phyloP scores from a whole-genome alignment of 2,888 invertebrate genomes.

The Archips crataeganus region DNA sequence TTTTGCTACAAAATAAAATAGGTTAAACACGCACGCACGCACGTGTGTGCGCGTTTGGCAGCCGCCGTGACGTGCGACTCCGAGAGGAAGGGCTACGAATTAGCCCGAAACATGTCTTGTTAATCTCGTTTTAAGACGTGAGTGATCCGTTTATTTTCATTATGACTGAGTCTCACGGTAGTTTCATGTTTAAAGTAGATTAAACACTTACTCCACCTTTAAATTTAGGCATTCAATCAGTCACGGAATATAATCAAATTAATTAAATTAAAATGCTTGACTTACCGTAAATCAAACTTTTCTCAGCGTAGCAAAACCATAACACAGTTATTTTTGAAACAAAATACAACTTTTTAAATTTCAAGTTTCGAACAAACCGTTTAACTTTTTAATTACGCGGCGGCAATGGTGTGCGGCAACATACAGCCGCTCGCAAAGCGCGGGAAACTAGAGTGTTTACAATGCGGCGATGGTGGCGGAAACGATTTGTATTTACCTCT shows the following conservation, averaged over 20 bases:
- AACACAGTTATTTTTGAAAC: not conserved
- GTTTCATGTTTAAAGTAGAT: too few species aligned
- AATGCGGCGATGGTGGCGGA: constrained; percentile 31
- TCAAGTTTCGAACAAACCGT: constrained; percentile 23
- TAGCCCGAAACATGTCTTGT: too few species aligned
- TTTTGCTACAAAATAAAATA: too few species aligned
- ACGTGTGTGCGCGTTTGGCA: too few species aligned
- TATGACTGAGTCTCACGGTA: too few species aligned
- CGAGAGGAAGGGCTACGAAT: too few species aligned
- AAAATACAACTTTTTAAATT: constrained; percentile 11
- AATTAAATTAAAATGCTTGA: not conserved
- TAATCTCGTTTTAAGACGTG: too few species aligned
- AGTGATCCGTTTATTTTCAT: too few species aligned
- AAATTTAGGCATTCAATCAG: not conserved
- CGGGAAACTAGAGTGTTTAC: constrained; percentile 42
- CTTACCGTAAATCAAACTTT: constrained; percentile 14
- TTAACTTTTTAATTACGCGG: constrained; percentile 34
- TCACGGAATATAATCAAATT: not conserved
- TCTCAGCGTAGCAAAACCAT: not conserved
- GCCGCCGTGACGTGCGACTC: too few species aligned
- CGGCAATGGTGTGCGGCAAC: not conserved
- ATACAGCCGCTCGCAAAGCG: constrained; percentile 37
- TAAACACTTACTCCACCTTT: too few species aligned
- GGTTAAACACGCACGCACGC: too few species aligned
- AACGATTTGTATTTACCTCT: constrained; percentile 34